Base-by-base conservation (phyloP, 2,797 vertebrate species). In the Syncerus caffer region DNA sequence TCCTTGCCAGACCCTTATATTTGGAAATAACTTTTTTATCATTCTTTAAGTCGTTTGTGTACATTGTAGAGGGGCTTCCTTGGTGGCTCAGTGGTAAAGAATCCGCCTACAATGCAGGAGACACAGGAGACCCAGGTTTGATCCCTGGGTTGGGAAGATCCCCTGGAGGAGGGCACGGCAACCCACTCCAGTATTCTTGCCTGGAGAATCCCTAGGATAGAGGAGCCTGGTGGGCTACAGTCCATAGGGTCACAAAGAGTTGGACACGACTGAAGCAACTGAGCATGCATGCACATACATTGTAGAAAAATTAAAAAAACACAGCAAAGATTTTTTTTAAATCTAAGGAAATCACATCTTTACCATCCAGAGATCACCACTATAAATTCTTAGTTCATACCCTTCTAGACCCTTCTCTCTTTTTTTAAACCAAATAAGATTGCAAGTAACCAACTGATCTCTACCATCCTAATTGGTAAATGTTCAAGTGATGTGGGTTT, bases 1-100 rank as follows among this genome's bases (percentile, higher is more conserved):
- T 97, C 78, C 27, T 50, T 93, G 92, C 25, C 55, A 85, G 74
- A 47, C 19, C 79, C 76, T 89, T 98, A 74, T 93, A n/a, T 97
- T 94, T 85, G 67, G 42, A 95, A 91, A 95, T 90, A 47, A 51
- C 27, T 34, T 85, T 88, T 74, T 96, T 86, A 23, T 82, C 76
- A 86, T 93, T 90, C 60, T 27, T 25, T 57, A 88, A 57, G 87
- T 89, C 62, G 58, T 85, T 78, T 86, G n/a, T 94, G 42, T 80
- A 14, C 55, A 78, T 38, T 38, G 9, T 92, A 88, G 67, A 90
- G 67, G 67, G 19, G 19, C 34, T 71, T 71, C 34, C 34, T 71
- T 38, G 34, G 67, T 71, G 19, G 67, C 34, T 71, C 19, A 71
- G 34, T 23, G 67, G 19, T 71, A 38, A 71, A 71, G 19, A 38